These are phyloP conservation scores for Paguma larvata DNA, from an alignment of 2,797 vertebrate species.

Conservation along the genomic window DNA sequence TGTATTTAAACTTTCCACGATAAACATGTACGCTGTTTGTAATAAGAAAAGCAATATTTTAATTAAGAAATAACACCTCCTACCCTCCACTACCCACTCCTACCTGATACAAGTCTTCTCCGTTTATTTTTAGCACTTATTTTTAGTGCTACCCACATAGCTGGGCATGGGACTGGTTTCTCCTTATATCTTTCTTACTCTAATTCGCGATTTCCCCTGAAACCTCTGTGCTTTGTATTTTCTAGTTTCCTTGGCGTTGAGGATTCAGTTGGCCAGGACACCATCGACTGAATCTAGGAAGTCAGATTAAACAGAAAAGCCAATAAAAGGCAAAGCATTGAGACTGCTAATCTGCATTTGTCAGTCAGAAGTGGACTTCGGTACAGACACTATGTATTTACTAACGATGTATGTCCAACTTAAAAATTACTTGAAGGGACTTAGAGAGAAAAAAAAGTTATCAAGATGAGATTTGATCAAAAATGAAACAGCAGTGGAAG, in stretches of 20 bases:
- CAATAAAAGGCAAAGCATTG: background rate
- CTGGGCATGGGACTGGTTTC: background rate
- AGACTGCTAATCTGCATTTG: no score
- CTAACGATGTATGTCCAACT: background rate
- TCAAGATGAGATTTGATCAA: background rate
- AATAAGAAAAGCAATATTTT: background rate
- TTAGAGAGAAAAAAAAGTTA: background rate
- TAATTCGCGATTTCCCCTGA: background rate
- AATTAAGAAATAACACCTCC: background rate
- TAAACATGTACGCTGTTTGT: background rate
- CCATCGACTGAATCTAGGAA: background rate
- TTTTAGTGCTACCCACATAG: background rate
- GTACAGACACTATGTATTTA: background rate
- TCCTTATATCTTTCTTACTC: background rate
- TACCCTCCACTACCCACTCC: background rate
- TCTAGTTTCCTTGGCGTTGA: background rate
- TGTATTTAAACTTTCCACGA: background rate
- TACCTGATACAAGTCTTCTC: background rate
- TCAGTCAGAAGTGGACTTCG: background rate
- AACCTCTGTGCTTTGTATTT: background rate
- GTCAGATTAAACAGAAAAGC: background rate
- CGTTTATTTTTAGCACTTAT: background rate
- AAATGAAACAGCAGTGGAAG: conserved; percentile 7
- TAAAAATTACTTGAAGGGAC: background rate
- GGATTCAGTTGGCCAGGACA: background rate